Percentiles rank a stretch among this genome's conserved stretches.
These are phyloP conservation scores for Scaptodrosophila latifasciaeformis DNA, from an alignment of 2,888 invertebrate genomes.

Conservation along the genomic window DNA sequence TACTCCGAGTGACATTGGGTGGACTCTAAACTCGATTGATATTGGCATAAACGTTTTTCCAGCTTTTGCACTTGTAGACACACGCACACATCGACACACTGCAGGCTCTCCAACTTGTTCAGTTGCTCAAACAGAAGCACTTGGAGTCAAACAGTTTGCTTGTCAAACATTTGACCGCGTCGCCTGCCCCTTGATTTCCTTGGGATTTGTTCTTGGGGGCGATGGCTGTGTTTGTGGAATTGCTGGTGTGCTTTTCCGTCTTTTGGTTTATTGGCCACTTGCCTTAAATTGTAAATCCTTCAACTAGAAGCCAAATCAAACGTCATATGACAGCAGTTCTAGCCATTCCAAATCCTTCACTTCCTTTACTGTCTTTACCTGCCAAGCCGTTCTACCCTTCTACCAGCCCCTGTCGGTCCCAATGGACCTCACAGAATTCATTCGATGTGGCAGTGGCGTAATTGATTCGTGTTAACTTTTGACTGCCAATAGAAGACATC, in stretches of 20 bases:
- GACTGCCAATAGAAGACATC: constrained; percentile 55
- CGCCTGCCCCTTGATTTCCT: too few species aligned
- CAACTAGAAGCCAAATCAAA: constrained; percentile 59
- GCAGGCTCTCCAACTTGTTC: too few species aligned
- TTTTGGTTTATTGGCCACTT: constrained; percentile 65
- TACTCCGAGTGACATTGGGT: too few species aligned
- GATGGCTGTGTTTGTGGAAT: too few species aligned
- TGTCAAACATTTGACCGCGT: constrained; percentile 12
- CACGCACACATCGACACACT: neutral
- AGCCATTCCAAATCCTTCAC: constrained; percentile 4
- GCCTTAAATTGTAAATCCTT: constrained; percentile 65
- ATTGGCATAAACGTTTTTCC: constrained; percentile 52
- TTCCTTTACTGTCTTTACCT: constrained; percentile 4
- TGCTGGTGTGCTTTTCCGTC: constrained; percentile 31
- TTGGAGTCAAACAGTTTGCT: constrained; percentile 29
- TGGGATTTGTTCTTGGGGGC: too few species aligned
- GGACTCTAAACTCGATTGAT: constrained; percentile 52
- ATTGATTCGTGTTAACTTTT: constrained; percentile 66
- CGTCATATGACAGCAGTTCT: constrained; percentile 54
- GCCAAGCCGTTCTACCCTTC: neutral
- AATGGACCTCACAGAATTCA: constrained; percentile 18
- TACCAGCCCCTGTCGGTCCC: constrained; percentile 4
- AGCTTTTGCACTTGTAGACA: constrained; percentile 18
- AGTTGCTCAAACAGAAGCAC: neutral
- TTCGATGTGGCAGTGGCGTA: constrained; percentile 43